Percentiles rank a stretch among this genome's conserved stretches.
These are phyloP conservation scores for Poeciliopsis gracilis DNA, from an alignment of 2,797 vertebrate species.

Conservation along the genomic window DNA sequence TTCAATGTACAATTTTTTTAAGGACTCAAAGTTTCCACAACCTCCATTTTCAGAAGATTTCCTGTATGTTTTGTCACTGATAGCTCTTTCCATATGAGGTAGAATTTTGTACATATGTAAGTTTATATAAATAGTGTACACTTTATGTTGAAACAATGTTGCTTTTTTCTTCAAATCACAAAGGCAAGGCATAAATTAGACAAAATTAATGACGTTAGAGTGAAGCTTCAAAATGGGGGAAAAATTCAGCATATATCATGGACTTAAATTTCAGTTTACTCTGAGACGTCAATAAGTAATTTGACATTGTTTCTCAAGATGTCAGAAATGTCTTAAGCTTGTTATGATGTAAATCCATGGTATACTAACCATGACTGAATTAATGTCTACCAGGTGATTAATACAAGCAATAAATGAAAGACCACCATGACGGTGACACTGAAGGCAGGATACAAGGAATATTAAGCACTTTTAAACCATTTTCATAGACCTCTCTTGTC, in stretches of 20 bases:
- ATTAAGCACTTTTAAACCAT: constrained; percentile 21
- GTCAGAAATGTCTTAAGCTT: constrained; percentile 54
- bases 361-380: constrained; percentile 46
- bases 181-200: constrained; percentile 29
- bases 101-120: neutral
- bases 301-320: constrained; percentile 70
- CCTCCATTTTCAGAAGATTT: neutral
- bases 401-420: constrained; percentile 57
- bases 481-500: constrained; percentile 38
- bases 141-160: neutral
- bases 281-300: constrained; percentile 64
- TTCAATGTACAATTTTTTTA: neutral
- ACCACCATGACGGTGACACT: constrained; percentile 62
- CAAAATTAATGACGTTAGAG: constrained; percentile 65
- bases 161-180: constrained; percentile 17
- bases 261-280: constrained; percentile 57
- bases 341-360: constrained; percentile 50
- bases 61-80: neutral
- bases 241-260: constrained; percentile 28
- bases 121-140: neutral
- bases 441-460: neutral
- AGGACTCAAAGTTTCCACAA: neutral
- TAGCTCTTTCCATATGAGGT: neutral
- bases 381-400: constrained; percentile 72
- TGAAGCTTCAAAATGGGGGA: constrained; percentile 53